Percentiles rank a stretch among this genome's conserved stretches.
These are phyloP conservation scores for Globia sparganii DNA, from an alignment of 2,888 invertebrate genomes.

Conservation along the genomic window DNA sequence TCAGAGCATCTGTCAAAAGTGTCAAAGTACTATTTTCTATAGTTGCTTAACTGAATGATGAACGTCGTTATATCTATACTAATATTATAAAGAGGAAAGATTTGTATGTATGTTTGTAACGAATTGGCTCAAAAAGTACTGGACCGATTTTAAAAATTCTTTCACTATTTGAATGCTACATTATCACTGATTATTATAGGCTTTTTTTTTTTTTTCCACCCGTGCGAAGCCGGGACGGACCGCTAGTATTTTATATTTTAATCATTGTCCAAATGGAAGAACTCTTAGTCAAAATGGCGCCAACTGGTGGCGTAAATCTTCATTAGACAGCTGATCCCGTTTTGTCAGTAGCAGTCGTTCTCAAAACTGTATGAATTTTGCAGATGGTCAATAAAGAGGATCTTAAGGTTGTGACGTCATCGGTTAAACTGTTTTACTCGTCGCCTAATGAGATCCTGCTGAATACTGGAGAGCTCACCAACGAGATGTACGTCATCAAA, in stretches of 20 bases:
- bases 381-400: constrained; percentile 80
- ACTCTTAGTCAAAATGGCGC: neutral
- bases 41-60: neutral
- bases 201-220: too few relatives aligned
- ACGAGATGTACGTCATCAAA: constrained; percentile 83
- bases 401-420: constrained; percentile 77
- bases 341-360: neutral
- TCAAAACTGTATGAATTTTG: neutral
- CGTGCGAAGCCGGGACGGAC: too few relatives aligned
- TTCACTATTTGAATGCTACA: too few relatives aligned
- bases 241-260: neutral
- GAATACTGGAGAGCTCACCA: constrained; percentile 83
- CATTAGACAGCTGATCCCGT: neutral
- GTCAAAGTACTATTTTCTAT: neutral
- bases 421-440: constrained; percentile 79
- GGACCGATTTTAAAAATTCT: too few relatives aligned
- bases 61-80: too few relatives aligned
- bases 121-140: too few relatives aligned
- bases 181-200: too few relatives aligned
- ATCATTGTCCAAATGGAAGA: neutral
- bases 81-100: too few relatives aligned
- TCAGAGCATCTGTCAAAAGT: neutral
- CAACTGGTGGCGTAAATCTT: neutral
- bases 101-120: too few relatives aligned
- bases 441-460: constrained; percentile 83